Percentiles rank a stretch among this genome's conserved stretches.
phyloP scores from a whole-genome alignment of 2,113 vertebrate species.

The Nanorana parkeri region DNA sequence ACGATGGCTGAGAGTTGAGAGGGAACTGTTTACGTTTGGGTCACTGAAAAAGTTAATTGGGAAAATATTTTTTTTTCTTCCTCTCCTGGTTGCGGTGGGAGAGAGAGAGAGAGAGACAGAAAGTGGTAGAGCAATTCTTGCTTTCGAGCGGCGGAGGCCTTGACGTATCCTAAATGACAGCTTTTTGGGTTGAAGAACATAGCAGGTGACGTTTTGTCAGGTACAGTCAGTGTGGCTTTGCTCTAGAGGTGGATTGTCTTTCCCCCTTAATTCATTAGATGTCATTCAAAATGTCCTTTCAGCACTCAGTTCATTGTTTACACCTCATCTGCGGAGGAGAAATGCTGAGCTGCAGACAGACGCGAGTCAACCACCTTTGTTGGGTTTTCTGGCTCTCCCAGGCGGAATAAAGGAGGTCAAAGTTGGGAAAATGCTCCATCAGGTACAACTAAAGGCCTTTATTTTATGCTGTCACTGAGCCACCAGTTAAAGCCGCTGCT shows the following conservation, averaged over 20 bases:
- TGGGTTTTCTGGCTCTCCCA: too few species aligned
- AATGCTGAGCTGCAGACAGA: constrained; percentile 1
- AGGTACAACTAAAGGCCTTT: too few species aligned
- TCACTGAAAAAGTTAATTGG: constrained; percentile 90
- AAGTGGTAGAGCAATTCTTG: constrained; percentile 6
- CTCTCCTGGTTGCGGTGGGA: constrained; percentile 22
- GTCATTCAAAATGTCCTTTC: background rate
- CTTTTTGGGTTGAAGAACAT: constrained; percentile 71
- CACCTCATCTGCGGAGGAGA: constrained; percentile 2
- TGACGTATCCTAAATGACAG: constrained; percentile 82
- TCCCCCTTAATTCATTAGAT: constrained; percentile 53
- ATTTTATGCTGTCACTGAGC: too few species aligned
- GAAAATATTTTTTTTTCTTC: constrained; percentile 70
- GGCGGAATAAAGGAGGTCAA: too few species aligned
- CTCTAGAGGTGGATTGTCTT: constrained; percentile 56
- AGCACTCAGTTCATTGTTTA: constrained; percentile 23
- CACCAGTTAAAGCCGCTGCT: too few species aligned
- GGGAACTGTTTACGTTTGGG: constrained; percentile 79
- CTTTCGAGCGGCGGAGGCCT: background rate
- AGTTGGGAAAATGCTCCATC: too few species aligned
- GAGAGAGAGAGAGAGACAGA: constrained; percentile 20
- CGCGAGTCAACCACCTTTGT: background rate
- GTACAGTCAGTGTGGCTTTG: background rate
- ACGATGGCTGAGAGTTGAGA: constrained; percentile 65
- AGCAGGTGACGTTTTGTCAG: constrained; percentile 73